These are phyloP conservation scores for Augochlora pura DNA, from an alignment of 1,140 invertebrate genomes.

Conservation along the genomic window DNA sequence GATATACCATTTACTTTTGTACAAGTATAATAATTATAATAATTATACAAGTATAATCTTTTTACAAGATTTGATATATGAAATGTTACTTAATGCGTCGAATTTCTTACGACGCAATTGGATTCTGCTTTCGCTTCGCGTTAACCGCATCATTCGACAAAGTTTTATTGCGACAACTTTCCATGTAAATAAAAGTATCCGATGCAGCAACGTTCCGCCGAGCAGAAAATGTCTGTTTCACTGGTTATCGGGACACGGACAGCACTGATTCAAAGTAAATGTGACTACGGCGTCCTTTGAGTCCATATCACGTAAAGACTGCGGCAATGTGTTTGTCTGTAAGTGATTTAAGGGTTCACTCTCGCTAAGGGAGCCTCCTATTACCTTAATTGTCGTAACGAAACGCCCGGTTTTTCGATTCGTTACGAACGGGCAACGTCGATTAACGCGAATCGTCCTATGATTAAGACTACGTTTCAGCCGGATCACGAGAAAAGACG, in stretches of 20 bases:
- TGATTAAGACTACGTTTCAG: constrained; percentile 15
- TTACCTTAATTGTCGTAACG: constrained; percentile 14
- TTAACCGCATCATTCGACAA: too few species aligned
- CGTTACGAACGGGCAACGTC: neutral
- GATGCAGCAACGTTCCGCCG: too few species aligned
- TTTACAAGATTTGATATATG: too few species aligned
- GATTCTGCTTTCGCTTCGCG: too few species aligned
- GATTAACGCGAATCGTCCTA: constrained; percentile 31
- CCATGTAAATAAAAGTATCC: too few species aligned
- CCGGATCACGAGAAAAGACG: neutral
- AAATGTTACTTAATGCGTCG: too few species aligned
- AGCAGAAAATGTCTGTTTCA: neutral
- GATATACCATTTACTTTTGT: too few species aligned
- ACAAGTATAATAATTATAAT: too few species aligned
- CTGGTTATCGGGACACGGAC: neutral
- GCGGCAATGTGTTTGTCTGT: neutral
- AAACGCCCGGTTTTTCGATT: constrained; percentile 2
- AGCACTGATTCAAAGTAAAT: neutral
- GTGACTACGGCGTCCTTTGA: constrained; percentile 14
- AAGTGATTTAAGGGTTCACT: neutral
- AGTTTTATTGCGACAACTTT: too few species aligned
- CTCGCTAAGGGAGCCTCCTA: constrained; percentile 6
- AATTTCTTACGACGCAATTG: too few species aligned
- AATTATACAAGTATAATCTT: too few species aligned
- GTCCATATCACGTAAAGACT: constrained; percentile 12